A percentile compares a stretch with the other conserved stretches of the same genome.
These are phyloP conservation scores for Botia almorhae DNA, from an alignment of 2,797 vertebrate species.

Conservation along the genomic window DNA sequence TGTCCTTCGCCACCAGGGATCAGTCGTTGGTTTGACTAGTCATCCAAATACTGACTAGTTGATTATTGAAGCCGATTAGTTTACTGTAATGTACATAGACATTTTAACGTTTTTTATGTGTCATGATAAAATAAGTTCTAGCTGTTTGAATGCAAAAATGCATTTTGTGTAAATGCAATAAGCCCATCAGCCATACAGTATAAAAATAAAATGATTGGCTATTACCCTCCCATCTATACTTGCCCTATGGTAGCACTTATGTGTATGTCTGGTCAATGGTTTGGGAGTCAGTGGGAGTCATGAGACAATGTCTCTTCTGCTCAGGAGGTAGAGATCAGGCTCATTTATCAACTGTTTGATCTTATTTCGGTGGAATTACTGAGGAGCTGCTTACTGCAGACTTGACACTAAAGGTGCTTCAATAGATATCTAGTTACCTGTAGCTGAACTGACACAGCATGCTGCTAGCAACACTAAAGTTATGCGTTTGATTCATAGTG, in stretches of 20 bases:
- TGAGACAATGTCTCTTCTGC: conserved; percentile 65
- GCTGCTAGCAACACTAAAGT: too few species aligned
- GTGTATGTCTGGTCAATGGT: neutral
- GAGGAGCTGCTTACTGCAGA: conserved; percentile 30
- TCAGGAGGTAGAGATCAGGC: conserved; percentile 61
- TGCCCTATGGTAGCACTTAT: neutral
- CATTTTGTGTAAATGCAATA: too few species aligned
- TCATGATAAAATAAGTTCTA: neutral
- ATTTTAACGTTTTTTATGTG: neutral
- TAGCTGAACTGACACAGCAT: too few species aligned
- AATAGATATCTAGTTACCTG: too few species aligned
- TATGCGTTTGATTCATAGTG: too few species aligned
- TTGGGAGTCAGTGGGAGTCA: conserved; percentile 61
- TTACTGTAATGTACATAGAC: neutral
- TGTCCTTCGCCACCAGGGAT: conserved; percentile 47
- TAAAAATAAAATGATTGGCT: neutral
- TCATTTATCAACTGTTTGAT: conserved; percentile 71
- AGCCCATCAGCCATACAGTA: too few species aligned
- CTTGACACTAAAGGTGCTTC: neutral
- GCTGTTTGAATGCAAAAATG: neutral
- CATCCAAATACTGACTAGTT: neutral
- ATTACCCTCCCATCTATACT: neutral
- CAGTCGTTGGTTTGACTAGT: neutral
- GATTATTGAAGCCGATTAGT: too few species aligned
- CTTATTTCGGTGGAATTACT: conserved; percentile 60